Evolutionary conservation across 2,888 invertebrate genomes (phyloP).

Genomic region (Drosophila prostipennis): DNA sequence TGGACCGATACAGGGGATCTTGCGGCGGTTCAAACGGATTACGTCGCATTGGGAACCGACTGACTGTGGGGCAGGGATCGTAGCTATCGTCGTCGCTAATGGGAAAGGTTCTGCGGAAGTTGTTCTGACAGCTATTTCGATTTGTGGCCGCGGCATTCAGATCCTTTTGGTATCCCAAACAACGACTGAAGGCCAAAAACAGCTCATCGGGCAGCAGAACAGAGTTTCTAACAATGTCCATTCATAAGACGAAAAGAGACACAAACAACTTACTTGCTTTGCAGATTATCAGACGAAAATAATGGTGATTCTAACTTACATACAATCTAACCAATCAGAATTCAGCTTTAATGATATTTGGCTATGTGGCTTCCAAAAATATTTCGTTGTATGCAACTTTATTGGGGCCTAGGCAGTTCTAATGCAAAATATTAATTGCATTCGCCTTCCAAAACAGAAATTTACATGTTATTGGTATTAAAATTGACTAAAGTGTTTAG

Average conservation of each 20-base stretch:
- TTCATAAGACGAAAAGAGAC: neutral
- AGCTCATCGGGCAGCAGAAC: constrained; percentile 45
- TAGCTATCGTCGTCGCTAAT: neutral
- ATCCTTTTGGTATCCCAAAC: constrained; percentile 22
- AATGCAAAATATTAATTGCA: constrained; percentile 36
- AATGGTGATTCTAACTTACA: neutral
- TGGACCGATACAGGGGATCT: neutral
- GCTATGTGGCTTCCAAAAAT: neutral
- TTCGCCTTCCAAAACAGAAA: constrained; percentile 11
- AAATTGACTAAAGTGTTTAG: neutral
- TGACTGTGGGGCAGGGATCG: neutral
- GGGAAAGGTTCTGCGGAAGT: neutral
- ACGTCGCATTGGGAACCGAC: constrained; percentile 8
- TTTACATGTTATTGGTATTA: constrained; percentile 55
- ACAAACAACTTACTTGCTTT: neutral
- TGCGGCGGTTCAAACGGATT: neutral
- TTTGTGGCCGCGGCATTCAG: neutral
- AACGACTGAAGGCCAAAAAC: constrained; percentile 27
- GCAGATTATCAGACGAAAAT: neutral
- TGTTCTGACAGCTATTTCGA: neutral
- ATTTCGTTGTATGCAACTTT: neutral
- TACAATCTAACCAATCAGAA: neutral
- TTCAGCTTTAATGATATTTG: neutral
- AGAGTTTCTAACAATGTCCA: constrained; percentile 30
- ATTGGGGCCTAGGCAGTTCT: neutral